Evolutionary conservation across 1,140 invertebrate genomes (phyloP).

Genomic region (Drosophila lini): DNA sequence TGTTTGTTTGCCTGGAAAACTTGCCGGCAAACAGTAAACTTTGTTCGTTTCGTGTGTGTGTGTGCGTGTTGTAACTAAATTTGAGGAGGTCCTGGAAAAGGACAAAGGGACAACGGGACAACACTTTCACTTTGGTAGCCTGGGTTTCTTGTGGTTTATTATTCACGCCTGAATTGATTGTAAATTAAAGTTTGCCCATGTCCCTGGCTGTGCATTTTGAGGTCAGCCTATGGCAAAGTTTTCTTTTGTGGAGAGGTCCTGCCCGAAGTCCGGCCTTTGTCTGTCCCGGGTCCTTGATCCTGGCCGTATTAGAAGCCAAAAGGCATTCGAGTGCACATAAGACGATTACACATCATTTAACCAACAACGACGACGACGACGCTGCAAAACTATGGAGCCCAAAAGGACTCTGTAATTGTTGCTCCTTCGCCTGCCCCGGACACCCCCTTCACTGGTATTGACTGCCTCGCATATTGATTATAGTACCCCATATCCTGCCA

Average conservation of each 20-base stretch:
- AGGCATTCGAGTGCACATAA: conserved; percentile 84
- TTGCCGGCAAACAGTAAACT: conserved; percentile 60
- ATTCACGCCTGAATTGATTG: conserved; percentile 84
- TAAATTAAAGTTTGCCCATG: conserved; percentile 82
- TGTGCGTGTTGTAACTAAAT: conserved; percentile 76
- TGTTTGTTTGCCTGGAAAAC: conserved; percentile 64
- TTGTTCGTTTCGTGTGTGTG: conserved; percentile 26
- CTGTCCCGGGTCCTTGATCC: conserved; percentile 13
- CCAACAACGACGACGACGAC: conserved; percentile 53
- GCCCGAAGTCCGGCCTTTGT: conserved; percentile 31
- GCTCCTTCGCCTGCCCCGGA: conserved; percentile 36
- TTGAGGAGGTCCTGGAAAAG: conserved; percentile 41
- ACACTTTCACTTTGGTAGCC: conserved; percentile 74
- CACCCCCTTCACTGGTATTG: conserved; percentile 60
- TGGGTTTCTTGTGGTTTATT: conserved; percentile 84
- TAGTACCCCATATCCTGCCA: conserved; percentile 54
- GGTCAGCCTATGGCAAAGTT: conserved; percentile 82
- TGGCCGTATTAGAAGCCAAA: conserved; percentile 81
- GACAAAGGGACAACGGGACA: conserved; percentile 40
- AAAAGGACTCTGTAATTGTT: conserved; percentile 61
- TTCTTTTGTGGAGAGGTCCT: conserved; percentile 69
- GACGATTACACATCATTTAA: conserved; percentile 85
- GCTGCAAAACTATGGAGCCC: conserved; percentile 69
- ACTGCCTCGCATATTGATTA: conserved; percentile 80
- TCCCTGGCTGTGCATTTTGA: conserved; percentile 74